A percentile compares a stretch with the other conserved stretches of the same genome.
Evolutionary conservation across 2,797 vertebrate species (phyloP).

Genomic region (Margarornis squamiger): DNA sequence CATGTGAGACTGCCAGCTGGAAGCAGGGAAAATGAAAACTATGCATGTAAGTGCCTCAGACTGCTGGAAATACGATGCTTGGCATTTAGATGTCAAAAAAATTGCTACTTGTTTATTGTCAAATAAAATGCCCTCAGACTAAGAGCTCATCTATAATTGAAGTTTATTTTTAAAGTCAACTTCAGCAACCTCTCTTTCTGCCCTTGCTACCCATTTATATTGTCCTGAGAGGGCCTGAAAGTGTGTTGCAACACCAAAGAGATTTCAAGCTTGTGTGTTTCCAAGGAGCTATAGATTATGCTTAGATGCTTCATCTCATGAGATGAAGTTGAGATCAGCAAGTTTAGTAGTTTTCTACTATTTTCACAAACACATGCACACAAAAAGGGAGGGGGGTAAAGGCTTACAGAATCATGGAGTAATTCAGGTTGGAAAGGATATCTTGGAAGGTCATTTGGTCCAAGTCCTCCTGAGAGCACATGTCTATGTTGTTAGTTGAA

Average conservation of each 20-base stretch:
- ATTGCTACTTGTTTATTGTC: constrained; percentile 8
- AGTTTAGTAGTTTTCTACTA: not conserved
- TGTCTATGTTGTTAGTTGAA: not conserved
- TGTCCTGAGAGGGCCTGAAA: not conserved
- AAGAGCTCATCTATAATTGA: constrained; percentile 36
- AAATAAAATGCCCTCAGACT: constrained; percentile 11
- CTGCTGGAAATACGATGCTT: not conserved
- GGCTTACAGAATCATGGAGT: not conserved
- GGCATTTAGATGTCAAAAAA: constrained; percentile 31
- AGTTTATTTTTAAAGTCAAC: not conserved
- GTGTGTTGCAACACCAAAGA: not conserved
- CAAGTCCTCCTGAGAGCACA: not conserved
- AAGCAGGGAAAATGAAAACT: not conserved
- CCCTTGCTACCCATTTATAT: not conserved
- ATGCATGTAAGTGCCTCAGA: not conserved
- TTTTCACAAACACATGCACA: not conserved
- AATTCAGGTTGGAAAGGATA: not conserved
- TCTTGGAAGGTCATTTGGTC: not conserved
- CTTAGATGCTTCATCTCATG: not conserved
- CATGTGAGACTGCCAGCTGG: not conserved
- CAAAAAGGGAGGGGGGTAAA: accelerated
- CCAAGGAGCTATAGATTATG: not conserved
- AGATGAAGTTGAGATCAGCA: not conserved
- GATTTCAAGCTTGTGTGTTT: not conserved
- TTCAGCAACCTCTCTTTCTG: not conserved